Evolutionary conservation across 2,113 vertebrate species (phyloP), one percentile per base, ranked within the genome.

Genomic region (Notothenia coriiceps): DNA sequence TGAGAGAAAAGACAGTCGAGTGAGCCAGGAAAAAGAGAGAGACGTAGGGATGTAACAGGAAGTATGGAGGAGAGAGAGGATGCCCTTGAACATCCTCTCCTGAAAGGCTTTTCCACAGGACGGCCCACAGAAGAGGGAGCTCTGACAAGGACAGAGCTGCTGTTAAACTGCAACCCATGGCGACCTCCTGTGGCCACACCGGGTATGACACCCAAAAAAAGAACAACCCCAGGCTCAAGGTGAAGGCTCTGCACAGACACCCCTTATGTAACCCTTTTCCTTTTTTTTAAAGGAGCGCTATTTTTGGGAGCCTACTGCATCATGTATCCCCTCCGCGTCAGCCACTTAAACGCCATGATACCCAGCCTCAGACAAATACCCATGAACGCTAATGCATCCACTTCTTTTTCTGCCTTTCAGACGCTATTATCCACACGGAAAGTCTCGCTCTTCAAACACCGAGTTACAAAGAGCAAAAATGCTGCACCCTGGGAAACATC

Each of bases 241-340:
- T 95, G 91, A 93, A 92, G 89, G 35, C 85, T 86, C 88, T 78
- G 78, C 75, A 83, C 83, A 91, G 89, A 92, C 92, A 93, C 82
- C 69, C 81, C 90, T 95, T 93, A 95, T 90, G 84, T 93, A 95
- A 94, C 72, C 65, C 50, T 56, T 79, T 72, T 81, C 79, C 29
- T 29, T 29, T 40, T 73, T 74, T 78, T 84, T 64, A 79, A 17
- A 67, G 83, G 64, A 85, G 74, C 20, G 50, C 83, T 94, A 94
- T 93, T 92, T 93, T 86, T 85, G 84, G 87, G 83, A 89, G 69
- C 82, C 74, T 62, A 87, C 80, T 86, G 89, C 90, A 94, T 93
- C 87, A 89, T 82, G 81, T 89, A 82, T 89, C 84, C 64, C 71
- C 64, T 77, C 29, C 40, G 49, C 68, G 55, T 77, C 86, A 85